Percentiles rank a stretch among this genome's conserved stretches.
These are phyloP conservation scores for Cerastoderma edule DNA, from an alignment of 2,888 invertebrate species.

Conservation along the genomic window DNA sequence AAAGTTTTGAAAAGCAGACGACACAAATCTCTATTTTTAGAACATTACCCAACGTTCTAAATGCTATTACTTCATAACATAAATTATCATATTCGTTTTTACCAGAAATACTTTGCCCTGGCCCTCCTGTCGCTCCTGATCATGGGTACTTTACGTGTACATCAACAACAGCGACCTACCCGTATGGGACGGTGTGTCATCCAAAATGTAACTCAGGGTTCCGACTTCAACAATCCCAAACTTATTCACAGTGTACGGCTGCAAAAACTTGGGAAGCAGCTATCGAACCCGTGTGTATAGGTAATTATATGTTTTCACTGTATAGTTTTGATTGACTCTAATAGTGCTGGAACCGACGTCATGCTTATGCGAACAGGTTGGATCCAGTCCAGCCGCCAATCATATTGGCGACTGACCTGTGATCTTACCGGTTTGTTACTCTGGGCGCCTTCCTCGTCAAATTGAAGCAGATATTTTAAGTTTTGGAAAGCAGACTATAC, in stretches of 20 bases:
- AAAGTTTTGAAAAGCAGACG: too few relatives aligned
- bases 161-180: neutral
- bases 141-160: neutral
- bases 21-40: neutral
- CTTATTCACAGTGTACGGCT: neutral
- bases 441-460: too few relatives aligned
- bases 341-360: too few relatives aligned
- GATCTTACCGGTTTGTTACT: too few relatives aligned
- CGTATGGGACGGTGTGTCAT: neutral
- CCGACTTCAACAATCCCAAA: neutral
- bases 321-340: too few relatives aligned
- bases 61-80: neutral
- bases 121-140: neutral
- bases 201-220: slow-evolving; percentile 6
- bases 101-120: slow-evolving; percentile 7
- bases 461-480: too few relatives aligned
- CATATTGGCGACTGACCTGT: too few relatives aligned
- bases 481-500: too few relatives aligned
- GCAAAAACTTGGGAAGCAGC: neutral
- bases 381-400: too few relatives aligned
- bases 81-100: neutral
- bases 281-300: neutral
- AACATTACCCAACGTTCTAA: neutral
- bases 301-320: too few relatives aligned
- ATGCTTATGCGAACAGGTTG: too few relatives aligned